Base-by-base conservation (phyloP, 2,797 vertebrate species). In the Lacerta viridis region DNA sequence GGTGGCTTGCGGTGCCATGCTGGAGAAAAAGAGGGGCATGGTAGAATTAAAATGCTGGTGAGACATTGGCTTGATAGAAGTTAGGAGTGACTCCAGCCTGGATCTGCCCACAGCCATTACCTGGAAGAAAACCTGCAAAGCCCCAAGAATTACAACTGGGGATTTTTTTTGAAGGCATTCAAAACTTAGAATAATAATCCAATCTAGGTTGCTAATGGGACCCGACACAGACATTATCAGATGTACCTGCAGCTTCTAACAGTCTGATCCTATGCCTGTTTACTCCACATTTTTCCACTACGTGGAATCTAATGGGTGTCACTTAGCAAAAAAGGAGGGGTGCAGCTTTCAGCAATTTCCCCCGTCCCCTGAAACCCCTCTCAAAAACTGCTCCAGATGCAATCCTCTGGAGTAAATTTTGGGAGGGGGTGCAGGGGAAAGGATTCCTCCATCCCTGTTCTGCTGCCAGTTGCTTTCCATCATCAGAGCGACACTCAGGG, bases 161-260 rank as follows among this genome's bases (percentile, higher is more conserved):
- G 36, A 72, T 66, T 77, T 88, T 50, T 43, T 50, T 88, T 75
- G 76, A 88, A 76, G 36, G 72, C 80, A 43, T 55, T 80, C 27
- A 87, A 81, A 87, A 74, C 36, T 87, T 82, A 82, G 79, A 66
- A 66, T 66, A 83, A n/a, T 75, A 68, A 87, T 76, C 29, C n/a
- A 68, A 69, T 64, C 71, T 64, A 68, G 86, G 59, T 71, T 82
- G 71, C 59, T 82, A 76, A 87, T 66, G 59, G 75, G 71, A 64
- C 50, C n/a, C 59, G 76, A 46, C 64, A 66, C 50, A 23, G 36
- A 23, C 27, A 64, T 81, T 81, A 61, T 87, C 43, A 87, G 71
- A 75, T 61, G 71, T 82, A 66, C 33, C 33, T 3, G n/a, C 18
- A n/a, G 79, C 36, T 33, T 79, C 77, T 61, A 75, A 17, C 33